Conservation (phyloP, 2,797 vertebrate genomes). For the Poeciliopsis presidionis region DNA sequence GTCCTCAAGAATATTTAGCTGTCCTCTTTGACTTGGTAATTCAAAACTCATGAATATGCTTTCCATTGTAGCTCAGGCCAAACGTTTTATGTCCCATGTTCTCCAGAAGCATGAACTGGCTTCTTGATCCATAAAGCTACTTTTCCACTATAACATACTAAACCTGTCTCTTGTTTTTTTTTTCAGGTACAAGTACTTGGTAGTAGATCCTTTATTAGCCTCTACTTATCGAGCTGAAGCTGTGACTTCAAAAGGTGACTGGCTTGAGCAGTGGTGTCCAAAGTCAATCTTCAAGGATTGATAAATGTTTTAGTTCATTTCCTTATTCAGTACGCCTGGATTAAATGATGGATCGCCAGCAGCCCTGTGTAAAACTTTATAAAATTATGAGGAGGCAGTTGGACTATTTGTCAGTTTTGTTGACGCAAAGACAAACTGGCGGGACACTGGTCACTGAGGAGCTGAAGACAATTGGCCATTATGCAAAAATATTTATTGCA, state of each 20-base stretch:
- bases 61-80: neutral
- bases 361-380: neutral
- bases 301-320: neutral
- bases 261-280: neutral
- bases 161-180: neutral
- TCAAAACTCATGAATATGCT: neutral
- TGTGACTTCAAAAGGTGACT: neutral
- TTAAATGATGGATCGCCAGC: neutral
- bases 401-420: neutral
- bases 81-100: neutral
- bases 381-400: neutral
- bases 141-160: neutral
- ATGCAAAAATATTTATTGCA: too few species aligned
- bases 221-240: neutral
- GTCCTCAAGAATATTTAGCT: neutral
- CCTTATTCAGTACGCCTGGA: neutral
- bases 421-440: neutral
- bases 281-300: neutral
- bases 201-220: neutral
- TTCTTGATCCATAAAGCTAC: neutral
- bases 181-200: neutral
- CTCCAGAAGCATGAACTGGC: neutral
- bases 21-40: neutral
- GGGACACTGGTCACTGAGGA: neutral
- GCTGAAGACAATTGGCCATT: neutral